Base-by-base conservation (phyloP, 2,797 vertebrate genomes). In the Staurois parvus region DNA sequence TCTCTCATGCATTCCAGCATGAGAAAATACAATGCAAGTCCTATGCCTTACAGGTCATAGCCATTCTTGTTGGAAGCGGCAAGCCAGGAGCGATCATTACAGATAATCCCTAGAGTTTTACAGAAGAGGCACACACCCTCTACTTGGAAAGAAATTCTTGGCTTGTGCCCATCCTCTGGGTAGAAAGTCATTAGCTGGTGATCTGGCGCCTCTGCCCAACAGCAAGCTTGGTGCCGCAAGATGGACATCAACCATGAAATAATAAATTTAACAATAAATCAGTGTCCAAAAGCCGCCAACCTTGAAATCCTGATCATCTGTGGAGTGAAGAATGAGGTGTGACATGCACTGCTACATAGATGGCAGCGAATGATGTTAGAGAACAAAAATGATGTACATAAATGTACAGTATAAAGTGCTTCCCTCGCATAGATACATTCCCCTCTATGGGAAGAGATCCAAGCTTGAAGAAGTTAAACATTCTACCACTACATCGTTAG, bases 41-140 rank as follows among this genome's bases (percentile, higher is more conserved):
- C 67, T 86, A 64, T 83, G 59, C 72, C 37, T 73, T 29, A 52
- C 79, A 78, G 74, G 68, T 83, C 75, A 83, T 78, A 72, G 24
- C 59, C 56, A 83, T 42, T 29, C 29, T 76, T 32, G 40, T 32
- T 32, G 37, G 73, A 32, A 32, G 45, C 48, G n/a, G 29, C 64
- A 72, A 82, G 85, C 69, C 79, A 82, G 28, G 79, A 86, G 62
- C 79, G 76, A 70, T 72, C 79, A 85, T 45, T 66, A 66, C 29
- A 64, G 21, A 45, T 79, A 74, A 80, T 79, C 84, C 76, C 30
- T n/a, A 4, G 26, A 68, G 77, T 48, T 28, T 84, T 70, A 62
- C 52, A 37, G 24, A n/a, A 28, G 30, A 15, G 11, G 66, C 72
- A 78, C 83, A 79, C 76, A 73, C 68, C 83, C 83, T 48, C 68